phyloP scores from a whole-genome alignment of 2,888 invertebrate species.

The Ramazzottius varieornatus region DNA sequence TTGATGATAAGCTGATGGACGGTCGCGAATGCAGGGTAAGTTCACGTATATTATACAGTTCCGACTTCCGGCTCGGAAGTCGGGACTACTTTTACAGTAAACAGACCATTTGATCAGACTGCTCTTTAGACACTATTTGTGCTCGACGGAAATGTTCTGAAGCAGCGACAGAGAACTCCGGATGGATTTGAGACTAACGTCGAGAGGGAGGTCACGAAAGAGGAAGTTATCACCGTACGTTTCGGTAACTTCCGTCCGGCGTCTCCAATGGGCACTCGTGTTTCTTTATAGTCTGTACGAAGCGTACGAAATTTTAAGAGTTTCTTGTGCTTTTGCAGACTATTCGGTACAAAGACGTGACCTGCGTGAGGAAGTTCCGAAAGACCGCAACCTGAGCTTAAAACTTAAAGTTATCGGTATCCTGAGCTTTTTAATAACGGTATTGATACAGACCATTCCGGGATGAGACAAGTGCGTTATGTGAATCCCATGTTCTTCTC shows the following conservation, averaged over 20 bases:
- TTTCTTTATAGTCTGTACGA: background rate
- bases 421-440: too few relatives aligned
- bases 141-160: background rate
- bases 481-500: too few relatives aligned
- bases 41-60: background rate
- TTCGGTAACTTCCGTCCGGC: background rate
- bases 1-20: slow-evolving; percentile 4
- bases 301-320: background rate
- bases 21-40: background rate
- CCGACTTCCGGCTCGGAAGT: too few relatives aligned
- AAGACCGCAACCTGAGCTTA: background rate
- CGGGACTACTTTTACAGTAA: too few relatives aligned
- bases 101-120: too few relatives aligned
- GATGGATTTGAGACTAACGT: background rate
- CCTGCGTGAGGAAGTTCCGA: background rate
- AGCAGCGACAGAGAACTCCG: background rate
- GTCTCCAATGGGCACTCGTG: too few relatives aligned
- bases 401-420: too few relatives aligned
- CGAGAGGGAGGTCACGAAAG: background rate
- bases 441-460: too few relatives aligned
- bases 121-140: background rate
- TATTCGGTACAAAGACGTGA: background rate
- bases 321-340: background rate
- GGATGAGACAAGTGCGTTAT: too few relatives aligned
- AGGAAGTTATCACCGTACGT: background rate